Evolutionary conservation across 2,797 vertebrate genomes (phyloP), one percentile per base, ranked within the genome.

Genomic region (Coracias cyanogaster): DNA sequence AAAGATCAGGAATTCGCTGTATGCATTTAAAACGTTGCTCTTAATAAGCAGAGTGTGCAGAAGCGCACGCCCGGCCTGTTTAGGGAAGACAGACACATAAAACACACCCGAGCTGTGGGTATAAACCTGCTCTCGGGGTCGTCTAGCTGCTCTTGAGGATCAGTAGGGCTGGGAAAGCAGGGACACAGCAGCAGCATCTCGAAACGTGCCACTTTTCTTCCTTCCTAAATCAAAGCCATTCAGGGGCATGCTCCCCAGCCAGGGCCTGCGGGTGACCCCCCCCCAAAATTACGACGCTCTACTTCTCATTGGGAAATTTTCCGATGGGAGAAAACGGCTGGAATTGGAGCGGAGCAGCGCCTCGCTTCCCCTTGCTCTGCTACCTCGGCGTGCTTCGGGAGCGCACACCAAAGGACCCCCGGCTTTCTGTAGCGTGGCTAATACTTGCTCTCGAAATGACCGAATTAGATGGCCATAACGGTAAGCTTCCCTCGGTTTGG

Each of bases 31-130:
- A 70, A 95, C 82, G 65, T 93, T 91, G 65, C 91, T 88, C 96
- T 87, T 95, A 96, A 96, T 94, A 95, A 95, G 96, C 96, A 96
- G 86, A 90, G 93, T 94, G 95, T 95, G 92, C 93, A 33, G 88
- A 55, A 94, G 93, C 93, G 86, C 94, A 95, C 95, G 90, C 90
- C 81, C 55, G 89, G 94, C 90, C 89, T 94, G 92, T 93, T 94
- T 94, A 92, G 86, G 92, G 90, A 76, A 81, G 94, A 96, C 86
- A 92, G 93, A 94, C 88, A 84, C 92, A 86, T 86, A 92, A 94
- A 94, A 86, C 92, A 92, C 92, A 35, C 26, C 74, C 88, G 92
- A 70, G 90, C 90, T 18, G 18, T 3, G 77, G 74, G 84, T 90
- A 96, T 96, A 97, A 96, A 96, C 95, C 93, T 79, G 84, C 81